Percentiles rank a stretch among this genome's conserved stretches.
Conservation (phyloP, 2,797 vertebrate genomes). For the Sebastes umbrosus region DNA sequence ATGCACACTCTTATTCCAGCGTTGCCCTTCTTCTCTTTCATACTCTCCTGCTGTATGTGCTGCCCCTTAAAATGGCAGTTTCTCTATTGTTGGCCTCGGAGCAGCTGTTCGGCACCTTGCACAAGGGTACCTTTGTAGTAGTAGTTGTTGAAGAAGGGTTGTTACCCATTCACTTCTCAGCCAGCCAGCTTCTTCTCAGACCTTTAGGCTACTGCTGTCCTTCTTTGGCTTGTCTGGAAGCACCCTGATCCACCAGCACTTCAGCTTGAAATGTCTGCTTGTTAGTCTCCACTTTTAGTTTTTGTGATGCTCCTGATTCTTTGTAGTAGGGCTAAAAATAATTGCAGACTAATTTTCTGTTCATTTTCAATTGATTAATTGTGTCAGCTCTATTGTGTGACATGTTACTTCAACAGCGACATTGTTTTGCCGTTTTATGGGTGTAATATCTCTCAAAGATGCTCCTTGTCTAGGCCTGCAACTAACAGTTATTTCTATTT, state of each 20-base stretch:
- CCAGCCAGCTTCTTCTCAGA: background rate
- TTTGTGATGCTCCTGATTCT: background rate
- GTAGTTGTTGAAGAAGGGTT: background rate
- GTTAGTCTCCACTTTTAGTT: background rate
- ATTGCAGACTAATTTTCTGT: too few species aligned
- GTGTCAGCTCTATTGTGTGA: too few species aligned
- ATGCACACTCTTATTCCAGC: slow-evolving; percentile 37
- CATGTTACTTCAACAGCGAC: background rate
- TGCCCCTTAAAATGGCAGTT: slow-evolving; percentile 34
- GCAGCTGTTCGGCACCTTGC: slow-evolving; percentile 41
- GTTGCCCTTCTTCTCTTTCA: slow-evolving; percentile 47
- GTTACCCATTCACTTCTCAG: slow-evolving; percentile 30
- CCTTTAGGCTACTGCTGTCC: slow-evolving; percentile 16
- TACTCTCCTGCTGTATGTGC: background rate
- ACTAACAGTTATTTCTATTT: background rate
- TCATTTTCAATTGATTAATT: too few species aligned
- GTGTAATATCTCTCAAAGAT: background rate
- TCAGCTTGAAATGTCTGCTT: background rate
- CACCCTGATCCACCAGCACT: background rate
- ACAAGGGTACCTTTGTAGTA: slow-evolving; percentile 16
- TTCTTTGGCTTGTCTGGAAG: background rate
- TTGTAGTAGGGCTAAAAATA: background rate
- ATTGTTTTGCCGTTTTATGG: background rate
- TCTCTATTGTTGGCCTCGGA: slow-evolving; percentile 17
- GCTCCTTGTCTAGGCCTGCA: background rate